phyloP scores from a whole-genome alignment of 2,888 invertebrate genomes.

The Cryptophagus acutangulus region DNA sequence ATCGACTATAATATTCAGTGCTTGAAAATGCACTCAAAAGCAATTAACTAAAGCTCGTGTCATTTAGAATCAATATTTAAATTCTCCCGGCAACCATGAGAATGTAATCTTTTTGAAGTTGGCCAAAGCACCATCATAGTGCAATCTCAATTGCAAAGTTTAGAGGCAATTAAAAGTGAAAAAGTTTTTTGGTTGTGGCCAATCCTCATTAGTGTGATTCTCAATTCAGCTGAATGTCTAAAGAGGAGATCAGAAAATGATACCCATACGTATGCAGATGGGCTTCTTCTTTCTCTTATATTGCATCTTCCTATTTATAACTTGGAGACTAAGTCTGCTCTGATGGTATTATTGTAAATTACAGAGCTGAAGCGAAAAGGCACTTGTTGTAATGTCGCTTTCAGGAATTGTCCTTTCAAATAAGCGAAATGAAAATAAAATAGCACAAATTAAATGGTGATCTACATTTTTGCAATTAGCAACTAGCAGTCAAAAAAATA shows the following conservation, averaged over 20 bases:
- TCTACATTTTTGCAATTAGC: too few species aligned
- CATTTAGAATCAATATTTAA: conserved; percentile 1
- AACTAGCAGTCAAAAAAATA: too few species aligned
- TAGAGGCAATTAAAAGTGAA: conserved; percentile 25
- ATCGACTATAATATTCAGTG: too few species aligned
- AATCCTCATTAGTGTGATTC: conserved; percentile 30
- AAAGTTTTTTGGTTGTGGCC: conserved; percentile 25
- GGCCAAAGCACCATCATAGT: neutral
- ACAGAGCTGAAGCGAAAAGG: neutral
- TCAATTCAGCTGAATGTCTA: conserved; percentile 27
- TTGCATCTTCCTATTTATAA: conserved; percentile 5
- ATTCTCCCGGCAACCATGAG: too few species aligned
- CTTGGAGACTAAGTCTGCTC: neutral
- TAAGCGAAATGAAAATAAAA: neutral
- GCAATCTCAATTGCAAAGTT: conserved; percentile 12
- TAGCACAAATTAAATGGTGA: too few species aligned
- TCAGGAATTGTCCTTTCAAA: too few species aligned
- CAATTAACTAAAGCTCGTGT: neutral
- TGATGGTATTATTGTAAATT: conserved; percentile 1
- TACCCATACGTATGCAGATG: conserved; percentile 27
- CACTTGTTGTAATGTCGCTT: conserved; percentile 1
- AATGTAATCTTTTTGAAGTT: conserved; percentile 1
- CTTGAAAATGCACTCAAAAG: neutral
- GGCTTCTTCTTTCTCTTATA: conserved; percentile 13
- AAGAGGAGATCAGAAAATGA: conserved; percentile 21